Evolutionary conservation across 2,113 vertebrate species (phyloP), one percentile per base, ranked within the genome.

Genomic region (Todiramphus chloris): DNA sequence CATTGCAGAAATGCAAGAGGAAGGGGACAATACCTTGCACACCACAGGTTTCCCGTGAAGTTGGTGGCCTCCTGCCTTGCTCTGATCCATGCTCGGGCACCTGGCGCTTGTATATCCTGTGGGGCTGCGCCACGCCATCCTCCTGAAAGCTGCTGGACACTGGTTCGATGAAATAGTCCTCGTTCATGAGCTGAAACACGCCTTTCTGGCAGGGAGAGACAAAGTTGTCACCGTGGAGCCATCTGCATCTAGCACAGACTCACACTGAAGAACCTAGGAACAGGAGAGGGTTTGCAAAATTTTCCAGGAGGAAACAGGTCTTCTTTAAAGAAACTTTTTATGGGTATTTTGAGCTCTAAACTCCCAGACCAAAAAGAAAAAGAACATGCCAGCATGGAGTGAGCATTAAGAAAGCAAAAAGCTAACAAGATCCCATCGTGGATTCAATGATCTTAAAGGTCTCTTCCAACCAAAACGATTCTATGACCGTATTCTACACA

Each of bases 161-260:
- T 0, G 99, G 99, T 51, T 99, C 98, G 23, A 99, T 99, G 84
- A 99, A 99, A 91, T 99, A 99, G 93, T 99, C 99, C 79, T 99
- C 98, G 0, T 98, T 46, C 17, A 98, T 98, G 33, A 99, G 97
- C 96, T 74, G 98, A 75, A 99, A 99, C 91, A 99, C 96, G 1
- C 99, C 99, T 89, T 98, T 99, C 99, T 99, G 94, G 72, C 76
- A 76, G 41, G 55, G 59, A 50, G 56, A 96, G 85, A 89, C 56
- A 53, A 9, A 75, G 60, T 1, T 0, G 43, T 31, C 80, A 81
- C 64, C 2, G 0, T n/a, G 53, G 60, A 64, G 58, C 28, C 41
- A 33, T 13, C 67, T 3, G 53, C 30, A 55, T 1, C 48, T 5
- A 17, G 37, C 79, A 80, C 20, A 33, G 11, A 11, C 68, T 20